Percentiles rank a stretch among this genome's conserved stretches.
phyloP scores from a whole-genome alignment of 2,888 invertebrate genomes.

The Nephrotoma appendiculata region DNA sequence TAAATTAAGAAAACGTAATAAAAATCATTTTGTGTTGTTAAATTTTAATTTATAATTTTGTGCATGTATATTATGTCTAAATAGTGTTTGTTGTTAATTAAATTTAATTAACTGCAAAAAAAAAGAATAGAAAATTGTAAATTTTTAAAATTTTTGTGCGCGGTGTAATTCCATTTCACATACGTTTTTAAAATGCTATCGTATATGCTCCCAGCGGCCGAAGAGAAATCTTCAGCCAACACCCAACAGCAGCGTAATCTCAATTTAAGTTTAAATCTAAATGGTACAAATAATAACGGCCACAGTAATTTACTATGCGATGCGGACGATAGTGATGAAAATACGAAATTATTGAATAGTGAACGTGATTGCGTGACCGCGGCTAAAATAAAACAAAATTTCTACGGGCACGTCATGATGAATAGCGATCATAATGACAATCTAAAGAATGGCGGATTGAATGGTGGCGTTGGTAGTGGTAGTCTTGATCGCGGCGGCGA shows the following conservation, averaged over 20 bases:
- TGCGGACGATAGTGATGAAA: slow-evolving; percentile 9
- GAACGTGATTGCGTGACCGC: slow-evolving; percentile 11
- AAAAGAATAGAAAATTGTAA: not conserved
- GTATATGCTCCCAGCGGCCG: slow-evolving; percentile 61
- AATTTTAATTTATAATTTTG: not conserved
- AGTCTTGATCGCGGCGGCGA: not conserved
- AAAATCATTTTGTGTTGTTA: not conserved
- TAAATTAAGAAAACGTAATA: not conserved
- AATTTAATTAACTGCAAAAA: not conserved
- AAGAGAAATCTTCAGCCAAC: slow-evolving; percentile 39
- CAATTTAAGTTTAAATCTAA: slow-evolving; percentile 12
- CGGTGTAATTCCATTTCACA: not conserved
- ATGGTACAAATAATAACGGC: slow-evolving; percentile 16
- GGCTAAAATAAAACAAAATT: slow-evolving; percentile 1
- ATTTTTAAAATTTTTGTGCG: not conserved
- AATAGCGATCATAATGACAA: not conserved
- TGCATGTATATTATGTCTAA: not conserved
- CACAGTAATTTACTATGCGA: not conserved
- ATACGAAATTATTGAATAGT: slow-evolving; percentile 10
- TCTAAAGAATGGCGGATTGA: not conserved
- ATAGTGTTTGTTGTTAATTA: not conserved
- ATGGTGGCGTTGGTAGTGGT: not conserved
- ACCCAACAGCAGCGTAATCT: slow-evolving; percentile 7
- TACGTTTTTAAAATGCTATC: slow-evolving; percentile 46
- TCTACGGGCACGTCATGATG: not conserved